A percentile compares a stretch with the other conserved stretches of the same genome.
Evolutionary conservation across 2,797 vertebrate species (phyloP).

Genomic region (Tachyglossus aculeatus): DNA sequence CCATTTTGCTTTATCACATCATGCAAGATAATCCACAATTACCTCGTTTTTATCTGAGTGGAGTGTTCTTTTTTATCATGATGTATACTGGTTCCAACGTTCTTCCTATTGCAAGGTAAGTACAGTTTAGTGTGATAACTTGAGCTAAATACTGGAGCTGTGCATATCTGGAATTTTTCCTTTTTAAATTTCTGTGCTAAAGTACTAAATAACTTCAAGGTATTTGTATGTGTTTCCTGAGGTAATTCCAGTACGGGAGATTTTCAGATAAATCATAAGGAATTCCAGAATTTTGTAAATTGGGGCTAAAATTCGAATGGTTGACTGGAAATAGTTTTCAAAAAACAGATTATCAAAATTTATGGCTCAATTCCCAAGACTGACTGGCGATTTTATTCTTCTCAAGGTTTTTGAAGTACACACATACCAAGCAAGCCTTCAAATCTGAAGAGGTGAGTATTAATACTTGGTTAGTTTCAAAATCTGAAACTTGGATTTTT

Average conservation of each 20-base stretch:
- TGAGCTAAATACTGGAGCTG: neutral
- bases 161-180: too few relatives aligned
- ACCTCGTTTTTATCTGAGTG: conserved; percentile 95
- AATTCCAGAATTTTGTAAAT: too few relatives aligned
- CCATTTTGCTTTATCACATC: conserved; percentile 88
- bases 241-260: too few relatives aligned
- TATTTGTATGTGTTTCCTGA: too few relatives aligned
- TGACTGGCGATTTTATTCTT: conserved; percentile 47
- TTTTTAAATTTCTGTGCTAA: too few relatives aligned
- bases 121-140: neutral
- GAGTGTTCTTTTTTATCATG: conserved; percentile 99
- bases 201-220: too few relatives aligned
- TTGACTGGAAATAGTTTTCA: too few relatives aligned
- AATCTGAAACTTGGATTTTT: neutral
- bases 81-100: conserved; percentile 99
- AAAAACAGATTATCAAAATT: neutral
- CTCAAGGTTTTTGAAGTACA: conserved; percentile 94
- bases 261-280: too few relatives aligned
- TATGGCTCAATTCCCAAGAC: neutral
- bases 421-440: conserved; percentile 97
- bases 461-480: neutral
- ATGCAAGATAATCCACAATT: conserved; percentile 98
- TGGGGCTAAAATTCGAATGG: too few relatives aligned
- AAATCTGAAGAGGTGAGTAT: conserved; percentile 94
- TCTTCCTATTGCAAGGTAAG: conserved; percentile 95